Conservation (phyloP, 2,113 vertebrate species). For the Piprites chloris region DNA sequence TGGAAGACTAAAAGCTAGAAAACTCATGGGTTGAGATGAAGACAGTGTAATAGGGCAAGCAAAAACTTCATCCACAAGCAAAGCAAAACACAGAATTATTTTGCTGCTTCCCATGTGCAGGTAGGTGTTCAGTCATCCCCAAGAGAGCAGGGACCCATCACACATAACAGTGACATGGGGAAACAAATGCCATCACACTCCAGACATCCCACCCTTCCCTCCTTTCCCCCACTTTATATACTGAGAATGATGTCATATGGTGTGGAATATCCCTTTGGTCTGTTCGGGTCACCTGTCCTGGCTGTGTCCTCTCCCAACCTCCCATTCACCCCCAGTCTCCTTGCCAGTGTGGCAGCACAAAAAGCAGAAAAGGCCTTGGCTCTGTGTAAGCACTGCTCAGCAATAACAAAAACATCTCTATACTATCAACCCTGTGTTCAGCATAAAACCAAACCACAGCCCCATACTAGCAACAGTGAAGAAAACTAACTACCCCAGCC, state of each 20-base stretch:
- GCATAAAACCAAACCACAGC: neutral
- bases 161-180: rapidly evolving
- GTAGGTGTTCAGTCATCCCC: neutral
- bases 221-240: neutral
- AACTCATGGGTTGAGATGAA: neutral
- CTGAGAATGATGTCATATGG: no score
- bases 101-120: neutral
- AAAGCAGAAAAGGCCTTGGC: neutral
- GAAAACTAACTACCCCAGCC: neutral
- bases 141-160: neutral
- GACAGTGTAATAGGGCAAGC: neutral
- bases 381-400: neutral
- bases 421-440: neutral
- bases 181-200: neutral
- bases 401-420: neutral
- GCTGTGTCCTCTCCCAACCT: neutral
- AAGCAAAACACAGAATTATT: neutral
- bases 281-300: no score
- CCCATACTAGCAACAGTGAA: neutral
- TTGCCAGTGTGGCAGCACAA: rapidly evolving
- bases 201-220: neutral
- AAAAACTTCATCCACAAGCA: neutral
- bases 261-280: neutral
- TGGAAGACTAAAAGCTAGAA: neutral
- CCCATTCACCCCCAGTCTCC: rapidly evolving